These are phyloP conservation scores for Brachynemurus nebulosus DNA, from an alignment of 2,888 invertebrate species.

Conservation along the genomic window DNA sequence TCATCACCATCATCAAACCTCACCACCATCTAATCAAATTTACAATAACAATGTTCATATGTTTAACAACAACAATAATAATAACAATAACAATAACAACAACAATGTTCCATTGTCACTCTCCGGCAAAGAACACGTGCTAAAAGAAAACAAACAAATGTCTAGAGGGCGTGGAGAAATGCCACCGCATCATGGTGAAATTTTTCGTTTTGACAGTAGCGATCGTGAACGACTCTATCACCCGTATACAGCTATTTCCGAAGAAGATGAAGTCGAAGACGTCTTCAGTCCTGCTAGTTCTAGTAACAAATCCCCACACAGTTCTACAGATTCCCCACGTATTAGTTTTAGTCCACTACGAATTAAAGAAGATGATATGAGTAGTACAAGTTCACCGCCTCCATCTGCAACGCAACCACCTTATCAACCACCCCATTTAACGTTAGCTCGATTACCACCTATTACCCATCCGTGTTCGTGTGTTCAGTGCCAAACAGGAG, in stretches of 20 bases:
- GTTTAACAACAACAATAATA: slow-evolving; percentile 31
- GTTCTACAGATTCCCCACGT: slow-evolving; percentile 37
- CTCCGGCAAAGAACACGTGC: slow-evolving; percentile 17
- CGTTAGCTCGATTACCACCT: slow-evolving; percentile 16
- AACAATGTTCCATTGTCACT: slow-evolving; percentile 15
- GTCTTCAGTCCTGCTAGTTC: slow-evolving; percentile 43
- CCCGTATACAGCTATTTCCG: slow-evolving; percentile 22
- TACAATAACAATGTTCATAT: slow-evolving; percentile 36
- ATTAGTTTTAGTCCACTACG: slow-evolving; percentile 41
- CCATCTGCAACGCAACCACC: slow-evolving; percentile 18
- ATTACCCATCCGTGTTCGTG: slow-evolving; percentile 25
- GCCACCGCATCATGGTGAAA: slow-evolving; percentile 27
- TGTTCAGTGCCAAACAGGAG: slow-evolving; percentile 28
- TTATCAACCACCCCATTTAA: slow-evolving; percentile 12
- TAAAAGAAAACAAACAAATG: slow-evolving; percentile 28
- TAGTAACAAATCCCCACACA: slow-evolving; percentile 39
- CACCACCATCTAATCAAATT: slow-evolving; percentile 21
- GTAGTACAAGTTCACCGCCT: slow-evolving; percentile 29
- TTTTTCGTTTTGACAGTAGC: slow-evolving; percentile 37
- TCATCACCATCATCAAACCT: slow-evolving; percentile 22
- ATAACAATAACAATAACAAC: slow-evolving; percentile 24
- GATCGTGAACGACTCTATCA: slow-evolving; percentile 26
- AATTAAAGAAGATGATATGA: slow-evolving; percentile 36
- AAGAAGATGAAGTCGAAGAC: slow-evolving; percentile 40
- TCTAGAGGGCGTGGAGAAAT: slow-evolving; percentile 18